Evolutionary conservation across 1,140 invertebrate species (phyloP).

Genomic region (Hycleus cichorii): DNA sequence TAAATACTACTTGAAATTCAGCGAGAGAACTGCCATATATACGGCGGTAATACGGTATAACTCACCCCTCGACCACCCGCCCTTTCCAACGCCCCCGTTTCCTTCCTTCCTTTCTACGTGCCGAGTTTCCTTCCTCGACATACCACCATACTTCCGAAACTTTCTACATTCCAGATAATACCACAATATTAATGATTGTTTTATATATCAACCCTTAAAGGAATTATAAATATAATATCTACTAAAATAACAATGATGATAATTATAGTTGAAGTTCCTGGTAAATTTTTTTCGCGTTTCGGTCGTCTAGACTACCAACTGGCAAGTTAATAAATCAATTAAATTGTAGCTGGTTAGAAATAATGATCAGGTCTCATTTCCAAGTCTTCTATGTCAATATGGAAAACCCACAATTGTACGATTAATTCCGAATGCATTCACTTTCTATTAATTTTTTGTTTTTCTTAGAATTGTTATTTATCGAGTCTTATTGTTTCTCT

Average conservation of each 20-base stretch:
- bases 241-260: not conserved
- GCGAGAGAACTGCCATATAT: slow-evolving; percentile 26
- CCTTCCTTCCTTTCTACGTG: slow-evolving; percentile 30
- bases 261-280: not conserved
- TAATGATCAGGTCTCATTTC: too few relatives aligned
- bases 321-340: too few relatives aligned
- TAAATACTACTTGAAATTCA: slow-evolving; percentile 35
- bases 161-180: slow-evolving; percentile 32
- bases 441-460: too few relatives aligned
- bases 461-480: too few relatives aligned
- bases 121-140: slow-evolving; percentile 34
- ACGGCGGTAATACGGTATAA: slow-evolving; percentile 30
- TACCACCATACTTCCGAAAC: slow-evolving; percentile 31
- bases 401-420: too few relatives aligned
- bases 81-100: slow-evolving; percentile 11
- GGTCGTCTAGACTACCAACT: too few relatives aligned
- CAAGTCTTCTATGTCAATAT: too few relatives aligned
- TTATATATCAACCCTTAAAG: slow-evolving; percentile 6
- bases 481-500: too few relatives aligned
- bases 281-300: too few relatives aligned
- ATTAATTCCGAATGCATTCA: too few relatives aligned
- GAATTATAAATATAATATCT: not conserved
- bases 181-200: slow-evolving; percentile 35
- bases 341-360: too few relatives aligned
- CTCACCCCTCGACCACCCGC: slow-evolving; percentile 14